These are phyloP conservation scores for Macrosteles quadrilineatus DNA, from an alignment of 1,140 invertebrate genomes.

Conservation along the genomic window DNA sequence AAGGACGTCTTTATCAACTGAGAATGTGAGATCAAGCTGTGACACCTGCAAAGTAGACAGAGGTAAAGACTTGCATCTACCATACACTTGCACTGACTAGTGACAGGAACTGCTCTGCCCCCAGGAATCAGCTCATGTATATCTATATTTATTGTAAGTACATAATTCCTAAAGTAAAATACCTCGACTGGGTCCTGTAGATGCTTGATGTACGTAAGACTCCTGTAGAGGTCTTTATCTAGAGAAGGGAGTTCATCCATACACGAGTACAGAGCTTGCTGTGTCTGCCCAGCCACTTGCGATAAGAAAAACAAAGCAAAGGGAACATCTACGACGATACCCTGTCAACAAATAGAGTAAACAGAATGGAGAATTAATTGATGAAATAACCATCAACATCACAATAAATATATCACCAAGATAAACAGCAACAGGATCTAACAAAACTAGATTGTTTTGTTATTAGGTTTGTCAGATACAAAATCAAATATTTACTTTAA, in stretches of 20 bases:
- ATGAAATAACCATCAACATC: background rate
- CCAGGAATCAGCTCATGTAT: no score
- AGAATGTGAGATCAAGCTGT: no score
- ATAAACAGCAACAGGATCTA: background rate
- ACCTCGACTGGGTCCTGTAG: conserved; percentile 77
- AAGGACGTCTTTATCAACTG: no score
- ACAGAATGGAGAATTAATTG: background rate
- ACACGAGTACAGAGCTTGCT: conserved; percentile 89
- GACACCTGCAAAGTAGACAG: no score
- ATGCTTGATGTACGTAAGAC: conserved; percentile 96
- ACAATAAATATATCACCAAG: background rate
- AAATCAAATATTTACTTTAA: no score
- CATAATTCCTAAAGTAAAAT: no score
- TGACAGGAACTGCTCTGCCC: no score
- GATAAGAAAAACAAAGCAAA: conserved; percentile 99
- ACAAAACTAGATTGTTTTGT: no score
- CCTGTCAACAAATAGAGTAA: conserved; percentile 56
- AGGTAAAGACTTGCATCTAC: no score
- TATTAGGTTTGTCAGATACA: no score
- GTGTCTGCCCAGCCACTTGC: conserved; percentile 93
- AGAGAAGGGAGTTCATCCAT: conserved; percentile 97
- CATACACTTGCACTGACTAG: no score
- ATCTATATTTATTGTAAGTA: no score
- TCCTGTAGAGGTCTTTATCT: conserved; percentile 94
- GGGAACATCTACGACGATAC: conserved; percentile 97